Conservation (phyloP, 2,113 vertebrate species). For the Furnarius figulus region DNA sequence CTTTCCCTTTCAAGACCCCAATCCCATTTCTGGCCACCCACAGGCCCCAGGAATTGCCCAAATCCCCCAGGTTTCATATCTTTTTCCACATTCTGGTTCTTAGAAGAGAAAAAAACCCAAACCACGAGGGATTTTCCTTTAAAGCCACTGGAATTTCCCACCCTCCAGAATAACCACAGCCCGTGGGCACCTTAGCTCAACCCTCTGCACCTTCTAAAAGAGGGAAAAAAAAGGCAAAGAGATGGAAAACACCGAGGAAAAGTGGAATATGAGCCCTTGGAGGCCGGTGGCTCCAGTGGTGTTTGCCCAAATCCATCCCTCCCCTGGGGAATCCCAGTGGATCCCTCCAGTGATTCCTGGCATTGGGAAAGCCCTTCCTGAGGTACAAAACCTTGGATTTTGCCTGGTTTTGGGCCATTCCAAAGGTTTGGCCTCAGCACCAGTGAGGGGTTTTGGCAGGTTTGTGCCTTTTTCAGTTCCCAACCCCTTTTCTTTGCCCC, state of each 20-base stretch:
- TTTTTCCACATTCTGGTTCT: neutral
- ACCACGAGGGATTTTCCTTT: neutral
- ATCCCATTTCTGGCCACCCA: neutral
- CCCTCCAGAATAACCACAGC: neutral
- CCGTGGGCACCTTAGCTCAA: neutral
- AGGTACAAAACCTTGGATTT: neutral
- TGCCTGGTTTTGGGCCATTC: neutral
- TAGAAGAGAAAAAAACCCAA: neutral
- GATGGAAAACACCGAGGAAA: neutral
- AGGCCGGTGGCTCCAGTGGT: neutral
- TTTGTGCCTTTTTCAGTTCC: conserved; percentile 66
- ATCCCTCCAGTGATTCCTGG: neutral
- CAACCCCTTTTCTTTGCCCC: too few species aligned
- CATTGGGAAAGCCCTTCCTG: neutral
- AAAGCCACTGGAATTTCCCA: neutral
- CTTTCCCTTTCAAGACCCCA: neutral
- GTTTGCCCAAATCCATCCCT: neutral
- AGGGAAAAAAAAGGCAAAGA: neutral
- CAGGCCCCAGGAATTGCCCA: neutral
- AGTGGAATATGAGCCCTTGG: neutral
- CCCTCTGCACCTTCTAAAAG: neutral
- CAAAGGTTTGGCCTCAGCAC: neutral
- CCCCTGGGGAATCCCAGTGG: neutral
- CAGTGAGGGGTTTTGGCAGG: neutral
- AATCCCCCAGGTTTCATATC: neutral